Base-by-base conservation (phyloP, 2,888 invertebrate genomes). In the Thereva nobilitata region DNA sequence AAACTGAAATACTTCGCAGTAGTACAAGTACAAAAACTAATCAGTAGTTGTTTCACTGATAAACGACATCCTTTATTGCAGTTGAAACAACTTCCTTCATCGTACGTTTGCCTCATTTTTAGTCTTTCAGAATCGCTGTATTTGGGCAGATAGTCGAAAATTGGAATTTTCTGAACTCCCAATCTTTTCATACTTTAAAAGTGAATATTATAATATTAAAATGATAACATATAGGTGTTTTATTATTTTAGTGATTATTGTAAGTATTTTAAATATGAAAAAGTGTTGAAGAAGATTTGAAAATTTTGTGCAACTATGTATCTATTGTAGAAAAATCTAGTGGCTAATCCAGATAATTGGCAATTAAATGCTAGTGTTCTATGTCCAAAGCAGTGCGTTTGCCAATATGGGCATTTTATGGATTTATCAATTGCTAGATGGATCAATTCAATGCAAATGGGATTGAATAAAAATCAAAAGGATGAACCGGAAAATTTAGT, bases 341-440 rank as follows among this genome's bases (percentile, higher is more conserved):
- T 40, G n/a, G 49, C 61, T 8, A 50, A 66, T 49, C 52, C 66
- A 41, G 44, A 72, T 71, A 66, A 66, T 72, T 69, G 77, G 76
- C 54, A 68, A 54, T 66, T 70, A 44, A 61, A 59, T n/a, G 52
- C 54, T 42, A 64, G 69, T 23, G 72, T 77, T 9, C 76, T 73
- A 64, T 86, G 86, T 71, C 86, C 85, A 12, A 72, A 75, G 50
- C 80, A 81, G 49, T 86, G 86, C 71, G 83, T 83, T n/a, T 86
- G 86, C 71, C 82, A 84, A 68, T 77, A 83, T 73, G 83, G 84
- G 66, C 83, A 83, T 71, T 82, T 85, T 69, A 80, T 79, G 71
- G 86, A 86, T 75, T 79, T 85, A 53, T 82, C 85, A 55, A 83
- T 86, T 68, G 81, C 84, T 40, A 79, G 84, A 73, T 86, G 84